Evolutionary conservation across 1,140 invertebrate genomes (phyloP).

Genomic region (Acromyrmex echinatior): DNA sequence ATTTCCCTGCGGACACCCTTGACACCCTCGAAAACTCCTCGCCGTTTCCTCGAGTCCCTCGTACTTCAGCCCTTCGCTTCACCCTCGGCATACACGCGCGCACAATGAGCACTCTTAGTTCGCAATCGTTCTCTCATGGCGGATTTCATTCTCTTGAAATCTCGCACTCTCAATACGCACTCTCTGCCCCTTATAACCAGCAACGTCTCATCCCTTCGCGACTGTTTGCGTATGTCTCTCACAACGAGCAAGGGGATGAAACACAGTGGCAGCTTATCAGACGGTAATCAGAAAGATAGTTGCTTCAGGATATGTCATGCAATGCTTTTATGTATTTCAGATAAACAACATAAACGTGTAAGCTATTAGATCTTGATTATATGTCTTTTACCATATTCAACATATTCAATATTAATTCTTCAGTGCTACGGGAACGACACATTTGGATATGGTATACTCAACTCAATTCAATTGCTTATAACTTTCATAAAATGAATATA

Average conservation of each 20-base stretch:
- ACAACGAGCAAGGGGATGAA: slow-evolving; percentile 11
- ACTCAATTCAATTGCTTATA: too few species aligned
- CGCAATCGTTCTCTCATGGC: slow-evolving; percentile 34
- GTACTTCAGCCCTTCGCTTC: slow-evolving; percentile 25
- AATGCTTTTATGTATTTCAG: slow-evolving; percentile 7
- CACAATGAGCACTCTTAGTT: slow-evolving; percentile 5
- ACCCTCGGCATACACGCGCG: slow-evolving; percentile 17
- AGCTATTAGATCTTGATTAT: neutral
- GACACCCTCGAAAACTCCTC: slow-evolving; percentile 56
- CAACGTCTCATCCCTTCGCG: neutral
- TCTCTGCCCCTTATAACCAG: slow-evolving; percentile 16
- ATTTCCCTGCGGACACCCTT: slow-evolving; percentile 60
- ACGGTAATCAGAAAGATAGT: slow-evolving; percentile 37
- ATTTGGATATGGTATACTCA: too few species aligned
- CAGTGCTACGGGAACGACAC: too few species aligned
- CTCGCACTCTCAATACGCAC: slow-evolving; percentile 37
- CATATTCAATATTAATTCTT: too few species aligned
- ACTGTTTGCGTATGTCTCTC: slow-evolving; percentile 22
- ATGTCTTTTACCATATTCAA: neutral
- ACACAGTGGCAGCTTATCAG: slow-evolving; percentile 2
- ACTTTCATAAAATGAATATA: too few species aligned
- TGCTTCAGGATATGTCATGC: slow-evolving; percentile 2
- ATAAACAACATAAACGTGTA: neutral
- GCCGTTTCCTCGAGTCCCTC: slow-evolving; percentile 19
- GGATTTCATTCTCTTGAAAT: slow-evolving; percentile 51